Percentiles rank a stretch among this genome's conserved stretches.
These are phyloP conservation scores for Eristalinus aeneus DNA, from an alignment of 2,888 invertebrate species.

Conservation along the genomic window DNA sequence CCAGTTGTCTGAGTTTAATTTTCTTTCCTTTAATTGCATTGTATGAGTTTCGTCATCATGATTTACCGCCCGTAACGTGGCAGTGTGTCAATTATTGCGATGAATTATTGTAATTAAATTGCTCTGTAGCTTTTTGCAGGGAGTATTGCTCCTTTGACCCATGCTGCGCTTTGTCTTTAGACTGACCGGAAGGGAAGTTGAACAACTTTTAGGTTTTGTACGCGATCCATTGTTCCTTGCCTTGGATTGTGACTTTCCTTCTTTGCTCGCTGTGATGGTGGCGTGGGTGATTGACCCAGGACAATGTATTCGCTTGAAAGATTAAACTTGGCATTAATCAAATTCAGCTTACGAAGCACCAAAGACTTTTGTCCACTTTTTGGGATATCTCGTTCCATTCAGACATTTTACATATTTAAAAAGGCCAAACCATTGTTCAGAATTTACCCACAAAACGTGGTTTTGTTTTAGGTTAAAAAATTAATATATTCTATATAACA, in stretches of 20 bases:
- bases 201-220: conserved; percentile 15
- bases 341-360: too few relatives aligned
- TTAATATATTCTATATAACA: too few relatives aligned
- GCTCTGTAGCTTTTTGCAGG: neutral
- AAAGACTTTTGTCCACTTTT: too few relatives aligned
- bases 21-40: conserved; percentile 11
- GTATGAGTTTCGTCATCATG: conserved; percentile 17
- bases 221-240: conserved; percentile 14
- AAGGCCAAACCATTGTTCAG: too few relatives aligned
- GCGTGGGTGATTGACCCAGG: neutral
- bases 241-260: neutral
- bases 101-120: conserved; percentile 54
- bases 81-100: conserved; percentile 17
- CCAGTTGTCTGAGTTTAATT: conserved; percentile 9
- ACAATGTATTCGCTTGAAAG: neutral
- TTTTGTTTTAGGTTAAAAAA: too few relatives aligned
- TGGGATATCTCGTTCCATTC: too few relatives aligned
- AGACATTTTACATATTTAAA: too few relatives aligned
- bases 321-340: too few relatives aligned
- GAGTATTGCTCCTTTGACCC: conserved; percentile 28
- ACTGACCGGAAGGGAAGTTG: neutral
- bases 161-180: conserved; percentile 42
- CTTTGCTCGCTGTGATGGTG: neutral
- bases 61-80: neutral
- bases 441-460: too few relatives aligned